Percentiles rank a stretch among this genome's conserved stretches.
Evolutionary conservation across 2,797 vertebrate genomes (phyloP).

Genomic region (Cetoscarus ocellatus): DNA sequence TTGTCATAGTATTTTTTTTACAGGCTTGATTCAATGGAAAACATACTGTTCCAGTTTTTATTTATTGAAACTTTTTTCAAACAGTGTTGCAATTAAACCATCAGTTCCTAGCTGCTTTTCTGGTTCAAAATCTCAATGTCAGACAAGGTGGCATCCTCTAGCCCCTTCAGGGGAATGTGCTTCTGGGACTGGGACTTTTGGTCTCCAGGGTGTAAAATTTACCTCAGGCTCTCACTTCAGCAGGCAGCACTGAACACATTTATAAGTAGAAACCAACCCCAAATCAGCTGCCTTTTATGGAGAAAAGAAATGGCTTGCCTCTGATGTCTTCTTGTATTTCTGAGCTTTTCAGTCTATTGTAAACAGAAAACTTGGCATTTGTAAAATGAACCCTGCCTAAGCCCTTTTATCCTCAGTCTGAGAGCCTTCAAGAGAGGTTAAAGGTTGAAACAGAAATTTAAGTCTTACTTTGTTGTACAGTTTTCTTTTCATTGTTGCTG

Average conservation of each 20-base stretch:
- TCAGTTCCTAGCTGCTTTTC: not conserved
- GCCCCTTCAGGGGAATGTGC: not conserved
- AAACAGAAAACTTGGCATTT: constrained; percentile 7
- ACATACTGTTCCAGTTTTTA: not conserved
- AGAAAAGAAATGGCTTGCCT: constrained; percentile 14
- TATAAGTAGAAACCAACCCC: constrained; percentile 7
- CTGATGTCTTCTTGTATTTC: constrained; percentile 10
- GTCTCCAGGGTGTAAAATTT: constrained; percentile 5
- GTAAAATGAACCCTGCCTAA: constrained; percentile 10
- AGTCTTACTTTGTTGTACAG: constrained; percentile 15
- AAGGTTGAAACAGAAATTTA: constrained; percentile 37
- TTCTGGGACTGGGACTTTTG: not conserved
- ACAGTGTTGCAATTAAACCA: not conserved
- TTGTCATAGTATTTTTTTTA: not conserved
- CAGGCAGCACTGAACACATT: constrained; percentile 2
- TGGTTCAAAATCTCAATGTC: not conserved
- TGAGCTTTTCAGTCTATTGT: not conserved
- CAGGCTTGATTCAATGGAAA: not conserved
- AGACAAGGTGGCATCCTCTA: not conserved
- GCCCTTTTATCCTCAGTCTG: constrained; percentile 12
- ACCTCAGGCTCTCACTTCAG: constrained; percentile 8
- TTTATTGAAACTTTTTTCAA: not conserved
- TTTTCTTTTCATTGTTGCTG: constrained; percentile 8
- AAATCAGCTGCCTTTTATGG: constrained; percentile 29
- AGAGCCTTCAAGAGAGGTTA: constrained; percentile 3